Conservation (phyloP, 2,113 vertebrate genomes). For the Okapia johnstoni region DNA sequence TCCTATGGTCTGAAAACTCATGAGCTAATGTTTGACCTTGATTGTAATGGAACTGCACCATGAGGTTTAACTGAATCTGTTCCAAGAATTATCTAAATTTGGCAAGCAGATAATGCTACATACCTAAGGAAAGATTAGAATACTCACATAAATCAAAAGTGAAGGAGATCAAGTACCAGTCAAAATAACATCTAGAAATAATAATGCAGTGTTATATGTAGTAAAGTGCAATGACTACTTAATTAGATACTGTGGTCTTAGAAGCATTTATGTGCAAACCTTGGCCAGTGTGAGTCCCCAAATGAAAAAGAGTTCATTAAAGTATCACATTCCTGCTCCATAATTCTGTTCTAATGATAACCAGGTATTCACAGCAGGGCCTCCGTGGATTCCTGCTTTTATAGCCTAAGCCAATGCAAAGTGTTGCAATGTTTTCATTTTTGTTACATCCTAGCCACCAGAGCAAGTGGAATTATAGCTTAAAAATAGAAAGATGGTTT, state of each 20-base stretch:
- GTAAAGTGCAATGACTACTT: neutral
- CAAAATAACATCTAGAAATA: conserved; percentile 7
- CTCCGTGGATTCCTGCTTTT: neutral
- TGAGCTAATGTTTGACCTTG: neutral
- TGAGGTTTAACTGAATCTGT: neutral
- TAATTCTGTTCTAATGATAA: neutral
- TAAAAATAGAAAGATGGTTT: neutral
- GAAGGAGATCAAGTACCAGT: neutral
- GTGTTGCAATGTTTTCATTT: neutral
- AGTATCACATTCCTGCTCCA: neutral
- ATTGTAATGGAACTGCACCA: neutral
- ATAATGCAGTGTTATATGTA: neutral
- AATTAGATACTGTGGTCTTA: neutral
- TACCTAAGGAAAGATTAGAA: neutral
- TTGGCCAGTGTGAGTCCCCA: neutral
- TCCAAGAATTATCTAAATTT: neutral
- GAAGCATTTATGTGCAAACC: neutral
- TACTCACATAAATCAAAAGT: neutral
- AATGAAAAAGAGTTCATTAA: neutral
- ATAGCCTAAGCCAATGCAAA: neutral
- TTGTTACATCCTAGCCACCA: neutral
- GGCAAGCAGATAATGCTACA: neutral
- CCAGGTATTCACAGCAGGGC: neutral
- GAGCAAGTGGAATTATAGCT: neutral
- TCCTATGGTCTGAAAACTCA: neutral